Evolutionary conservation across 2,113 vertebrate genomes (phyloP), one percentile per base, ranked within the genome.

Genomic region (Bujurquina vittata): DNA sequence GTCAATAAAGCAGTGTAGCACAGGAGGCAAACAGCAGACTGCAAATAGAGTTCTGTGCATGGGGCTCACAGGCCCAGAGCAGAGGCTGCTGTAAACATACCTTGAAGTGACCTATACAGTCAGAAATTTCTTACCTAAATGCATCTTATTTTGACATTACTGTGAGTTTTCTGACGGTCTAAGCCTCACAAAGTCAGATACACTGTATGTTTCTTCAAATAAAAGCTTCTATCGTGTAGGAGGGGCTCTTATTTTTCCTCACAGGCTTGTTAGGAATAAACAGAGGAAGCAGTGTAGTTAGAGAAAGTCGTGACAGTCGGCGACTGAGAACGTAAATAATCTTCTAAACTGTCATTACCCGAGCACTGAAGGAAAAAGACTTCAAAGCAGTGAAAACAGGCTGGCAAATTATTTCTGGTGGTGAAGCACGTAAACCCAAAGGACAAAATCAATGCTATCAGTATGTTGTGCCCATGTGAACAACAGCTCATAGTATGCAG

Each of bases 1-100:
- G 87, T 86, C 61, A 77, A 65, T 69, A 63, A 61, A 74, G 67
- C 33, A 10, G 49, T 4, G 46, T 2, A 20, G 69, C 20, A 31
- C 49, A 73, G 79, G 80, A 83, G 69, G 54, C 12, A 18, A 35
- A 22, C 20, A 58, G 72, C 10, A 17, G 11, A 6, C 2, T 77
- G 63, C 84, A 69, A 4, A 4, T 11, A 1, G 40, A 12, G 9
- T 12, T 12, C 40, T 43, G 14, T 43, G 3, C 65, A 49, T 23
- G 23, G 40, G 23, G 10, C 9, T 20, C 56, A n/a, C 26, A 20
- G 43, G 52, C 5, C 11, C 43, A 4, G n/a, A 14, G 33, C 59
- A 61, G 72, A 57, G 35, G 26, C 2, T 5, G 69, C 22, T 3
- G 31, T 31, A 17, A 4, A 56, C 46, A 60, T 18, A 60, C 17